phyloP scores from a whole-genome alignment of 2,113 vertebrate genomes.

The Mesoclemmys tuberculata region DNA sequence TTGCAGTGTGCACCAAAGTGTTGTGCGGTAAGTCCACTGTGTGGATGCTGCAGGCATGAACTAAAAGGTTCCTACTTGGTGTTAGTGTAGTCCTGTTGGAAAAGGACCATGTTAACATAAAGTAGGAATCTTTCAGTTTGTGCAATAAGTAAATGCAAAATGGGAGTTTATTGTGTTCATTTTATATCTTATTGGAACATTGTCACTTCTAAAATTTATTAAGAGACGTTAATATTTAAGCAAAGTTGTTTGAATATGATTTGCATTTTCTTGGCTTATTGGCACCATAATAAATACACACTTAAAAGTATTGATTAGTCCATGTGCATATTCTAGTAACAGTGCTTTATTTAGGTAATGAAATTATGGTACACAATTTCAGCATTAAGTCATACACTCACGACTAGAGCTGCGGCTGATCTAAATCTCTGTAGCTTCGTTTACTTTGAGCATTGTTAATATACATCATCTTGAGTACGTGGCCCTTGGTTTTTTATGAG shows the following conservation, averaged over 20 bases:
- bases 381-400: fast-evolving
- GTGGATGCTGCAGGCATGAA: too few relatives aligned
- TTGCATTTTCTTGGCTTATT: neutral
- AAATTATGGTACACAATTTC: neutral
- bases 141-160: neutral
- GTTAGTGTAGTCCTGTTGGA: too few relatives aligned
- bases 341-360: neutral
- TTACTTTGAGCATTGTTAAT: neutral
- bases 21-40: too few relatives aligned
- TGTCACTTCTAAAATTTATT: neutral
- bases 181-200: neutral
- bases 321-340: neutral
- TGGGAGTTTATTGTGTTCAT: fast-evolving
- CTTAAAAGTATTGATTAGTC: neutral
- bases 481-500: neutral
- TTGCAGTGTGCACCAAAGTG: too few relatives aligned
- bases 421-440: neutral
- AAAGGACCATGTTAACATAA: too few relatives aligned
- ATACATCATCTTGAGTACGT: neutral
- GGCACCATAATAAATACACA: neutral
- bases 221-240: neutral
- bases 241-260: neutral
- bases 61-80: too few relatives aligned
- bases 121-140: too few relatives aligned
- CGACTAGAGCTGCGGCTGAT: neutral